Evolutionary conservation across 2,797 vertebrate species (phyloP).

Genomic region (Meda fulgida): DNA sequence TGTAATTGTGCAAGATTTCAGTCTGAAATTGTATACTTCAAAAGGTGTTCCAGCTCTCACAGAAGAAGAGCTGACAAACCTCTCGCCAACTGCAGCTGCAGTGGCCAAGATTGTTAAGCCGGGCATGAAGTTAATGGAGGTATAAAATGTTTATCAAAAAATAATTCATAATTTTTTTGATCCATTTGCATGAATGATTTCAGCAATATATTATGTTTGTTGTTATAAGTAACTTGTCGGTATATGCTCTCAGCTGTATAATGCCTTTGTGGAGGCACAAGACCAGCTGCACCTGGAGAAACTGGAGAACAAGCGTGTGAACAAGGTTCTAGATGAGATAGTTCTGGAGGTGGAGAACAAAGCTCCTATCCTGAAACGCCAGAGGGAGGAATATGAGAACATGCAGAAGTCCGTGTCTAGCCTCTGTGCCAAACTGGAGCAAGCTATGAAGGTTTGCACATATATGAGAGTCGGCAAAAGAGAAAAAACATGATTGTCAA

Average conservation of each 20-base stretch:
- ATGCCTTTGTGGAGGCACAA: constrained; percentile 91
- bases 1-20: neutral
- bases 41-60: constrained; percentile 84
- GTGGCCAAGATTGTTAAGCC: constrained; percentile 95
- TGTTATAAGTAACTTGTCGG: neutral
- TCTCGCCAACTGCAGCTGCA: constrained; percentile 95
- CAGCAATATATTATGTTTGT: neutral
- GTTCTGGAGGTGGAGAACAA: constrained; percentile 94
- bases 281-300: constrained; percentile 91
- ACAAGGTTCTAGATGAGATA: constrained; percentile 91
- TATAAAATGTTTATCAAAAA: constrained; percentile 67
- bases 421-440: constrained; percentile 91
- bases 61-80: constrained; percentile 89
- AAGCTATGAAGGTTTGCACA: constrained; percentile 86
- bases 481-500: neutral
- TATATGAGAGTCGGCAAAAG: neutral
- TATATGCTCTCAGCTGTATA: constrained; percentile 85
- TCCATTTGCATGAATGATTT: neutral
- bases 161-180: neutral
- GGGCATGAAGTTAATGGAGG: constrained; percentile 97
- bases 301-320: constrained; percentile 89
- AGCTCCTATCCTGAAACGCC: constrained; percentile 90
- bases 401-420: constrained; percentile 90
- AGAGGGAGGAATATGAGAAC: constrained; percentile 92
- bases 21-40: constrained; percentile 17